Evolutionary conservation across 2,113 vertebrate genomes (phyloP).

Genomic region (Oenanthe oenanthe): DNA sequence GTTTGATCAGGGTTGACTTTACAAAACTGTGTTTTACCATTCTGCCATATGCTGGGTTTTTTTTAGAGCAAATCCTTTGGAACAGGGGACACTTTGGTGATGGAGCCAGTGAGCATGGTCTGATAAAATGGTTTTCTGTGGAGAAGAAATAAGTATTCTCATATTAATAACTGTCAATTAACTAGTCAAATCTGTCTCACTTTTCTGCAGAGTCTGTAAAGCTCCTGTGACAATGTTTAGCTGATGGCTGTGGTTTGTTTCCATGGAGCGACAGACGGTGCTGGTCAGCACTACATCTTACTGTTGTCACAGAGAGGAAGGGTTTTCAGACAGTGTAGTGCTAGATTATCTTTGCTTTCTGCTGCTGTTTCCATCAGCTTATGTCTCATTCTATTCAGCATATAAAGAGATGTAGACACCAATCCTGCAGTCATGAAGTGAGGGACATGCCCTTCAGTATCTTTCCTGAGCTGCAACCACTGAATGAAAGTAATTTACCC

Average conservation of each 20-base stretch:
- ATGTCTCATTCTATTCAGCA: background rate
- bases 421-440: background rate
- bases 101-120: background rate
- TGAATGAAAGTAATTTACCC: background rate
- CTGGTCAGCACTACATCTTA: background rate
- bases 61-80: background rate
- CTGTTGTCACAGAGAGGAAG: background rate
- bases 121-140: background rate
- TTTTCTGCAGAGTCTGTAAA: slow-evolving; percentile 17
- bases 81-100: background rate
- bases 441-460: background rate
- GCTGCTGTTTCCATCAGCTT: background rate
- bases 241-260: slow-evolving; percentile 33
- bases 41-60: background rate
- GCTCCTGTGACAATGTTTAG: background rate
- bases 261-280: background rate
- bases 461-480: background rate
- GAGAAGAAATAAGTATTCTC: background rate
- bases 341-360: background rate
- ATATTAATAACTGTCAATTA: background rate
- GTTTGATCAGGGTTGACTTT: background rate
- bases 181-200: background rate
- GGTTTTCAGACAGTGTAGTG: background rate
- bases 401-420: background rate
- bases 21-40: background rate